These are phyloP conservation scores for Trichosurus vulpecula DNA, from an alignment of 2,797 vertebrate genomes.

Conservation along the genomic window DNA sequence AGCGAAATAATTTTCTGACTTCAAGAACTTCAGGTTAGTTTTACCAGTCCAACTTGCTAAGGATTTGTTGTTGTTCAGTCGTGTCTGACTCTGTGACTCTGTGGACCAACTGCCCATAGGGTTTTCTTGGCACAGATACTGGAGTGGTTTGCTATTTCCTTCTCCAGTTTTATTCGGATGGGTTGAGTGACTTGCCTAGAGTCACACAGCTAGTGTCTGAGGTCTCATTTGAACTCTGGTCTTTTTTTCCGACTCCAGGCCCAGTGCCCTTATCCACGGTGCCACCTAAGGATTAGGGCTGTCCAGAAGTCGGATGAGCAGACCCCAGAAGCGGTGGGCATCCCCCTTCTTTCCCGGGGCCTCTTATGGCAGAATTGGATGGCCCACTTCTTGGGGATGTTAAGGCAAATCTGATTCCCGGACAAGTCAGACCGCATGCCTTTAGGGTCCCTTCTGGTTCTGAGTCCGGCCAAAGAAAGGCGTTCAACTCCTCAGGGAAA, in stretches of 20 bases:
- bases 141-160: background rate
- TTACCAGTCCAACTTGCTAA: background rate
- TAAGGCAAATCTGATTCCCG: background rate
- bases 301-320: background rate
- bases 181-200: background rate
- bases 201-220: background rate
- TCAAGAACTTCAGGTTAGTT: background rate
- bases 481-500: constrained; percentile 58
- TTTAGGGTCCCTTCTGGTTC: background rate
- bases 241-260: background rate
- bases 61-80: background rate
- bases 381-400: background rate
- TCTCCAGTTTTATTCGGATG: background rate
- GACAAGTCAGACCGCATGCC: background rate
- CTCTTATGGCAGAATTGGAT: background rate
- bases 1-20: background rate
- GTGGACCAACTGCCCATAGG: background rate
- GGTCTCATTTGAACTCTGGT: background rate
- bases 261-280: fast-evolving
- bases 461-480: background rate
- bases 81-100: background rate
- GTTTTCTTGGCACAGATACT: background rate
- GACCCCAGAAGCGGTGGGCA: background rate
- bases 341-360: background rate
- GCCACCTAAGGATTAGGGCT: background rate